phyloP scores from a whole-genome alignment of 2,797 vertebrate genomes.

The Cossypha dichroa region DNA sequence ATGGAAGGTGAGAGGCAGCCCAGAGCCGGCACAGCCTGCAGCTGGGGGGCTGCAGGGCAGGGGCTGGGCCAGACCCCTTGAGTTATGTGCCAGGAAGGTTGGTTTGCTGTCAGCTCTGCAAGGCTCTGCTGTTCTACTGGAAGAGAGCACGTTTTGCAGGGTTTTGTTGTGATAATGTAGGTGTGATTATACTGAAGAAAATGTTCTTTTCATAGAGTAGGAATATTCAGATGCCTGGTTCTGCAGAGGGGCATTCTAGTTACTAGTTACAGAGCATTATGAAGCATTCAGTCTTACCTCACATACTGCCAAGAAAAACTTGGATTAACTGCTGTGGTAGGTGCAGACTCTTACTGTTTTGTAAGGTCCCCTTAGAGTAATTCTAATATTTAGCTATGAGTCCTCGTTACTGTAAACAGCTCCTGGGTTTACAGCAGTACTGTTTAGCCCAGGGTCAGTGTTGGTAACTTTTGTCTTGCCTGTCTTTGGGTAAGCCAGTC shows the following conservation, averaged over 20 bases:
- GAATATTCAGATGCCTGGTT: neutral
- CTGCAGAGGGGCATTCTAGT: neutral
- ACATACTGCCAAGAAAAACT: neutral
- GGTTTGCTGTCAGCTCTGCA: neutral
- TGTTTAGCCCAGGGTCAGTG: neutral
- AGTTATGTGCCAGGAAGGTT: fast-evolving
- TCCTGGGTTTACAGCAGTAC: neutral
- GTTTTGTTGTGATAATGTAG: neutral
- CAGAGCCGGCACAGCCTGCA: fast-evolving
- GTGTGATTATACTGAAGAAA: neutral
- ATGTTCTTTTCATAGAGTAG: neutral
- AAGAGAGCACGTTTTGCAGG: neutral
- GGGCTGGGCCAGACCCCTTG: neutral
- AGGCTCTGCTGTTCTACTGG: neutral
- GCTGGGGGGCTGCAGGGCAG: neutral
- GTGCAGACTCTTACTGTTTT: neutral
- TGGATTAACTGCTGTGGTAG: neutral
- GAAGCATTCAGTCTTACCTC: neutral
- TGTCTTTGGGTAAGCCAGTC: neutral
- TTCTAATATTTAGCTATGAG: neutral
- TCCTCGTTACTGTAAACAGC: neutral
- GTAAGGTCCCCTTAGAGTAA: neutral
- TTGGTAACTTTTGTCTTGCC: neutral
- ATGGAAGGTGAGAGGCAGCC: conserved; percentile 88
- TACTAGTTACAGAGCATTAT: neutral